These are phyloP conservation scores for Cnemophilus loriae DNA, from an alignment of 2,113 vertebrate genomes.

Conservation along the genomic window DNA sequence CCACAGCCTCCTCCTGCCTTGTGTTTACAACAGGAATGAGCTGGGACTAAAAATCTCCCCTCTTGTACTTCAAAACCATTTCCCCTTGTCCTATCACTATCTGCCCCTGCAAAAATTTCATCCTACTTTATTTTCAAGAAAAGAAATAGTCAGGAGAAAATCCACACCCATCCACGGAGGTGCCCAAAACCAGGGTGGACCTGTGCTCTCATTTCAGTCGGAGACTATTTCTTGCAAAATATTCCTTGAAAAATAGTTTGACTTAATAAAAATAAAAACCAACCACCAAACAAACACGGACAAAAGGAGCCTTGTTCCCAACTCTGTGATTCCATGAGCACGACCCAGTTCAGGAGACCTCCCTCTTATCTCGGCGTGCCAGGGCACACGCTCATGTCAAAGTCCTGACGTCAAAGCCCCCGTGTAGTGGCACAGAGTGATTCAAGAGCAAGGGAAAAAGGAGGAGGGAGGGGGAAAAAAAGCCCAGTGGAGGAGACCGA, in stretches of 20 bases:
- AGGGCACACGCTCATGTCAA: not conserved
- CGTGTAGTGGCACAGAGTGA: rapidly evolving
- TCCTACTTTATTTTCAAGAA: not conserved
- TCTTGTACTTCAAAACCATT: not conserved
- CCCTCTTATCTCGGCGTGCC: not conserved
- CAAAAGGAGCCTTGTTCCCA: slow-evolving; percentile 30
- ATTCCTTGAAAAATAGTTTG: not conserved
- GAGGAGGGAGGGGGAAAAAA: rapidly evolving
- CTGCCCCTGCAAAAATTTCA: not conserved
- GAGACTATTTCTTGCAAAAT: not conserved
- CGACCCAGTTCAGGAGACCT: not conserved
- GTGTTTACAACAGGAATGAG: not conserved
- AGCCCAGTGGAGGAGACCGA: not conserved
- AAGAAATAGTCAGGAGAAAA: not conserved
- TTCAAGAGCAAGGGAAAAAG: not conserved
- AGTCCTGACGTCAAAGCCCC: not conserved
- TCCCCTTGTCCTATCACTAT: not conserved
- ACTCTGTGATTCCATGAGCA: not conserved
- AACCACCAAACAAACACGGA: not conserved
- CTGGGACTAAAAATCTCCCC: not conserved
- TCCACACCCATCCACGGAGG: rapidly evolving
- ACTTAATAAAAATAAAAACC: not conserved
- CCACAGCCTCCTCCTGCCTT: not conserved
- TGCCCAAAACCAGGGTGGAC: not conserved
- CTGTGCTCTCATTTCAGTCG: not conserved